Evolutionary conservation across 2,113 vertebrate species (phyloP), one percentile per base, ranked within the genome.

Genomic region (Hiodon tergisus): DNA sequence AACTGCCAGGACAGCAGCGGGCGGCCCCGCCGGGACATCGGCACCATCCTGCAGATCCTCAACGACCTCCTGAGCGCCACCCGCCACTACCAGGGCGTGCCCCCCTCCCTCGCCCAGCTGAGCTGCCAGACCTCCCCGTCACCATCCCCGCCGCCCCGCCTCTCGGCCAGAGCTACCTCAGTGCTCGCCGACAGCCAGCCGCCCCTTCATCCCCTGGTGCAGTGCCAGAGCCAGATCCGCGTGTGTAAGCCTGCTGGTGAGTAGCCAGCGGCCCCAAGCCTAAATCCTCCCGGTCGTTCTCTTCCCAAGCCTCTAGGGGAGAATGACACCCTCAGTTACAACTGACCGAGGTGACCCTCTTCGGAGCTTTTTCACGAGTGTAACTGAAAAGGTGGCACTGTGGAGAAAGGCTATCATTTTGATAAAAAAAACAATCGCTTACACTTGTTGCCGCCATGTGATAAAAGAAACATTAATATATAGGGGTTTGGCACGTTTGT

Each of bases 41-140:
- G 87, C 84, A 94, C 96, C 82, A 96, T 98, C 79, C 91, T 98
- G 66, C 95, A 98, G 88, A 98, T 98, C 81, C 93, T 98, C 71
- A 94, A 93, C 0, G 95, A 98, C 89, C 93, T 97, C 78, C 86
- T 97, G 82, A 94, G 90, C 10, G 95, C 96, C 76, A 95, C 95
- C 0, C 88, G 88, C 79, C 90, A 93, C 87, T 95, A 94, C 89
- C 94, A 94, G 90, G 92, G 92, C 81, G 90, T 94, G 84, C 90
- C 90, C 1, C 85, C 90, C 5, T 88, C 93, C 3, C 87, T 93
- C 78, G 82, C 91, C 0, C 91, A 92, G 81, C 89, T 90, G 63
- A 91, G 86, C 69, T 92, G 91, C 80, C 88, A 92, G 4, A 85
- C 91, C 0, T 88, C 90, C 72, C 89, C 90, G 70, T 76, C 85